Conservation (phyloP, 2,888 invertebrate genomes). For the Lepidocyrtinus sp. region DNA sequence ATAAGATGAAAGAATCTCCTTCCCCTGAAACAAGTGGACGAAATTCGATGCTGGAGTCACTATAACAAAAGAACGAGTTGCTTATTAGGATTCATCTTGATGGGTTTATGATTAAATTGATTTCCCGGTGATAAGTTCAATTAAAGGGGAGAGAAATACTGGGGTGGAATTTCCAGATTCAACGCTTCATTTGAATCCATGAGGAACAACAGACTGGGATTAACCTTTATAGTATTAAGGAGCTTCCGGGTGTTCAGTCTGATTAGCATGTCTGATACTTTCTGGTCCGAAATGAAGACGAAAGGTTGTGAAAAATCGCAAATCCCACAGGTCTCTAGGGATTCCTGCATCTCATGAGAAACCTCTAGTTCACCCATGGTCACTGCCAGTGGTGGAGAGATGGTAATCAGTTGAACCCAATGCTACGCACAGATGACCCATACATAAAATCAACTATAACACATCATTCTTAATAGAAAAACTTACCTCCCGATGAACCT, state of each 20-base stretch:
- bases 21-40: background rate
- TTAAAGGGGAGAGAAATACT: too few relatives aligned
- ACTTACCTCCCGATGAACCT: constrained; percentile 11
- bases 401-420: constrained; percentile 5
- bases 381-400: constrained; percentile 20
- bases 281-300: constrained; percentile 15
- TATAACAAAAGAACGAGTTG: background rate
- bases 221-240: constrained; percentile 23
- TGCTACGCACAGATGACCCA: constrained; percentile 19
- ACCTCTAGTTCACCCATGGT: background rate
- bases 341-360: background rate
- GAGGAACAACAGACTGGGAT: constrained; percentile 23
- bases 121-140: too few relatives aligned
- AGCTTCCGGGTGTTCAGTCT: constrained; percentile 18
- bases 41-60: background rate
- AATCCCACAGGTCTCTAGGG: constrained; percentile 7
- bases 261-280: constrained; percentile 22
- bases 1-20: constrained; percentile 24
- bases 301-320: constrained; percentile 14
- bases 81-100: background rate
- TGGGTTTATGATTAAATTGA: background rate
- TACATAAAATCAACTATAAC: background rate
- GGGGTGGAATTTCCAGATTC: constrained; percentile 1
- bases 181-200: constrained; percentile 29
- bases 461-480: background rate